These are phyloP conservation scores for Mythimna vitellina DNA, from an alignment of 2,888 invertebrate genomes.

Conservation along the genomic window DNA sequence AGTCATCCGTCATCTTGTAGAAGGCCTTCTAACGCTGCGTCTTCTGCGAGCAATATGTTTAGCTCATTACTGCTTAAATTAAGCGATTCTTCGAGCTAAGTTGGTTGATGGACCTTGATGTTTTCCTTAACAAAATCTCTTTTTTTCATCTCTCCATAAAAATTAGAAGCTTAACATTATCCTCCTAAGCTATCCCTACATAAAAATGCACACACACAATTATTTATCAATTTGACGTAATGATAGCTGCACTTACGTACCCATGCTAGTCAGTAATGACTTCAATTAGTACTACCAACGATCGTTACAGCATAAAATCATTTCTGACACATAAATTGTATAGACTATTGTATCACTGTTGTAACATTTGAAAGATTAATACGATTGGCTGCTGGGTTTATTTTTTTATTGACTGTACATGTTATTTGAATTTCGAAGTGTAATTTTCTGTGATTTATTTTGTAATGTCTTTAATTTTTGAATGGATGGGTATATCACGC, in stretches of 20 bases:
- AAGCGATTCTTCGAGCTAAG: too few relatives aligned
- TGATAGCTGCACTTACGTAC: conserved; percentile 74
- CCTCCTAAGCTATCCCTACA: conserved; percentile 39
- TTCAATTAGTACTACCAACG: conserved; percentile 73
- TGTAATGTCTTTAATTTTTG: conserved; percentile 39
- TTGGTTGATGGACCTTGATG: too few relatives aligned
- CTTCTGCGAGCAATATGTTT: too few relatives aligned
- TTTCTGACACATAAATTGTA: conserved; percentile 63
- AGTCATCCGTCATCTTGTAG: too few relatives aligned
- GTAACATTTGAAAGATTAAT: conserved; percentile 58
- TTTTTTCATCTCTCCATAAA: background rate
- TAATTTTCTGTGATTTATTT: conserved; percentile 53
- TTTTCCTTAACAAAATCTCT: too few relatives aligned
- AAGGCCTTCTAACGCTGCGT: too few relatives aligned
- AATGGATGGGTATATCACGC: conserved; percentile 34
- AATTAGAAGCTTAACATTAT: conserved; percentile 4
- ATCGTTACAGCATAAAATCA: conserved; percentile 51
- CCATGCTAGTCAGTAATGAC: conserved; percentile 72
- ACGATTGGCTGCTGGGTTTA: conserved; percentile 50
- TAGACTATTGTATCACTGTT: conserved; percentile 39
- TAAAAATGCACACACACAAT: conserved; percentile 77
- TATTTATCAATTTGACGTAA: conserved; percentile 87
- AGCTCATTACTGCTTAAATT: too few relatives aligned
- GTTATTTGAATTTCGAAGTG: conserved; percentile 42
- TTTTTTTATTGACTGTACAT: conserved; percentile 52